Evolutionary conservation across 2,113 vertebrate species (phyloP), one percentile per base, ranked within the genome.

Genomic region (Pseudonaja textilis): DNA sequence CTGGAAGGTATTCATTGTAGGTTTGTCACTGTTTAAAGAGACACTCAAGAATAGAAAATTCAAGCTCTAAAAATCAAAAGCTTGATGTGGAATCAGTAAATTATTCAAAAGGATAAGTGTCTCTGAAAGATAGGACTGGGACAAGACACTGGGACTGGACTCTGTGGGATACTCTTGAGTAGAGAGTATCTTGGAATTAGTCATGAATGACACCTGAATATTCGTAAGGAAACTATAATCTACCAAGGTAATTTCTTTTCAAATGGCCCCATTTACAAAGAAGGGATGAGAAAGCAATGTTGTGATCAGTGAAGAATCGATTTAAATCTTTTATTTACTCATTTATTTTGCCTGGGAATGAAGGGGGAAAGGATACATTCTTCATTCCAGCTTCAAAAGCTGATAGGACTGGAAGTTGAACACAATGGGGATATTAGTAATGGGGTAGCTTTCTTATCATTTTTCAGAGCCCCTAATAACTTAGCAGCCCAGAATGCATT

Each of bases 1-100:
- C 93, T 95, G 55, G 64, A 95, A 96, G 88, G 94, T 96, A 69
- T 81, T 96, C 94, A 95, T 95, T 96, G 95, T 95, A 95, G 95
- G 93, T 96, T 96, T 95, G 94, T 91, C 90, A 94, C 93, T 95
- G 96, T 95, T 94, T 94, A 91, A 95, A 92, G 93, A 85, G 87
- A 81, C 89, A 90, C 92, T 56, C 85, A 64, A 94, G 94, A 94
- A 92, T 57, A 92, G 93, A 93, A 93, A 55, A 94, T 94, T 93
- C 87, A 90, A 95, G 93, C 92, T 89, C 54, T 94, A 89, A 95
- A 97, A 96, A 85, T 94, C 91, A 88, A 95, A 95, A 95, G 85
- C 91, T 94, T 95, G 89, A 94, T 90, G 90, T 95, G 95, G 55
- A 91, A 94, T 94, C 87, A 95, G 56, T 57, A 39, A 86, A 90